These are phyloP conservation scores for Oscheius sp. DNA, from an alignment of 2,888 invertebrate genomes.

Conservation along the genomic window DNA sequence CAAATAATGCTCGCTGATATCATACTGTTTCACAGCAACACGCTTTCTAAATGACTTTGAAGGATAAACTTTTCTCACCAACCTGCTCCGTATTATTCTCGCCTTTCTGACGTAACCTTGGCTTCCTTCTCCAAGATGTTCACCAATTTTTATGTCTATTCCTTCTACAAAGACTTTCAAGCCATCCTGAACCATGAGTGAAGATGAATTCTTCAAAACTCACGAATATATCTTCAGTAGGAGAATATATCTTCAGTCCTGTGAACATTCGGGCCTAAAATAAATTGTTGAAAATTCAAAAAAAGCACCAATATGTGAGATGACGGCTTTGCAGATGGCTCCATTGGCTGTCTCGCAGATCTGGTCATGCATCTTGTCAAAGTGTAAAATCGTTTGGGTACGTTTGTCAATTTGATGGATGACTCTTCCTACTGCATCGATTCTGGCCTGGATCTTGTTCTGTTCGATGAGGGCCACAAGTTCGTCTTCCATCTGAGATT, in stretches of 20 bases:
- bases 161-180: too few species aligned
- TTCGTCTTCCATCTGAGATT: conserved; percentile 85
- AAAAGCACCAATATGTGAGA: not conserved
- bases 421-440: conserved; percentile 96
- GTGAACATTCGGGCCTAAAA: conserved; percentile 11
- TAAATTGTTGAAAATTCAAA: not conserved
- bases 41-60: too few species aligned
- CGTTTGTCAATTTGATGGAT: conserved; percentile 78
- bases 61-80: too few species aligned
- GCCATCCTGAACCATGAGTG: too few species aligned
- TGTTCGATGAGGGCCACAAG: conserved; percentile 95
- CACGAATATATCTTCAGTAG: too few species aligned
- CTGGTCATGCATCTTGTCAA: conserved; percentile 35
- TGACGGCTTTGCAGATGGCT: conserved; percentile 19
- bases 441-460: conserved; percentile 93
- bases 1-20: too few species aligned
- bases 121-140: too few species aligned
- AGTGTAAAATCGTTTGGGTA: conserved; percentile 22
- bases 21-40: too few species aligned
- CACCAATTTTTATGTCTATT: too few species aligned
- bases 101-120: too few species aligned
- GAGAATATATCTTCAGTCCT: not conserved
- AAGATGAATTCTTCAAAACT: too few species aligned
- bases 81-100: too few species aligned
- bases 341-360: conserved; percentile 35